Conservation (phyloP, 2,888 invertebrate species). For the Hirtodrosophila confusa region DNA sequence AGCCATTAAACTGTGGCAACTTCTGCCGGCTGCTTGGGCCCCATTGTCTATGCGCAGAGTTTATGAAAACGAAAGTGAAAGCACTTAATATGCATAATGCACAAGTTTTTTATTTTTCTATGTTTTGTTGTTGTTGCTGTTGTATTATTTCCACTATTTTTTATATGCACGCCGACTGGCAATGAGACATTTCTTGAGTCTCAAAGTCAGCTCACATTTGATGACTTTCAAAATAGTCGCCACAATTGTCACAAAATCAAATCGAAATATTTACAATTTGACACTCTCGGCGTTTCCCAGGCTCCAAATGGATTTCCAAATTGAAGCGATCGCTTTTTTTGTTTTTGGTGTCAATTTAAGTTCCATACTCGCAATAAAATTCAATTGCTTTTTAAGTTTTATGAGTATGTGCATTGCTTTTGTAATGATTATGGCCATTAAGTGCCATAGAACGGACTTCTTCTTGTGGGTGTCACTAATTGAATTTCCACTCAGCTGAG, state of each 20-base stretch:
- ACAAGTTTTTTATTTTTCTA: slow-evolving; percentile 27
- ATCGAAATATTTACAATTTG: slow-evolving; percentile 39
- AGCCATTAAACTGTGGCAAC: neutral
- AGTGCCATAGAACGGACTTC: slow-evolving; percentile 41
- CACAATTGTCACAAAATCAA: slow-evolving; percentile 45
- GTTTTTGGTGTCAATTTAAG: slow-evolving; percentile 63
- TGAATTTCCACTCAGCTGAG: slow-evolving; percentile 69
- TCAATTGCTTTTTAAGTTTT: slow-evolving; percentile 72
- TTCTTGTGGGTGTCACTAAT: slow-evolving; percentile 72
- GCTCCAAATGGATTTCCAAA: slow-evolving; percentile 44
- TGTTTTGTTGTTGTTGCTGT: neutral
- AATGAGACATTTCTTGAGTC: slow-evolving; percentile 31
- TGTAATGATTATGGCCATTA: slow-evolving; percentile 60
- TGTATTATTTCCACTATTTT: slow-evolving; percentile 13
- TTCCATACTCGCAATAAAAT: slow-evolving; percentile 64
- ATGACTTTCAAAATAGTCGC: slow-evolving; percentile 52
- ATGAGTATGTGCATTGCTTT: slow-evolving; percentile 30
- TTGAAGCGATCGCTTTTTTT: slow-evolving; percentile 32
- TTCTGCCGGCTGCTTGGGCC: too few relatives aligned
- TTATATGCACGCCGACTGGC: slow-evolving; percentile 26
- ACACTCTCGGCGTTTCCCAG: slow-evolving; percentile 51
- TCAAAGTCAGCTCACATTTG: slow-evolving; percentile 16
- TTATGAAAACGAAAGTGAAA: slow-evolving; percentile 73
- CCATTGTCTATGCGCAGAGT: neutral
- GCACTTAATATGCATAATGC: slow-evolving; percentile 80